A percentile compares a stretch with the other conserved stretches of the same genome.
These are phyloP conservation scores for Herpailurus yagouaroundi DNA, from an alignment of 2,113 vertebrate species.

Conservation along the genomic window DNA sequence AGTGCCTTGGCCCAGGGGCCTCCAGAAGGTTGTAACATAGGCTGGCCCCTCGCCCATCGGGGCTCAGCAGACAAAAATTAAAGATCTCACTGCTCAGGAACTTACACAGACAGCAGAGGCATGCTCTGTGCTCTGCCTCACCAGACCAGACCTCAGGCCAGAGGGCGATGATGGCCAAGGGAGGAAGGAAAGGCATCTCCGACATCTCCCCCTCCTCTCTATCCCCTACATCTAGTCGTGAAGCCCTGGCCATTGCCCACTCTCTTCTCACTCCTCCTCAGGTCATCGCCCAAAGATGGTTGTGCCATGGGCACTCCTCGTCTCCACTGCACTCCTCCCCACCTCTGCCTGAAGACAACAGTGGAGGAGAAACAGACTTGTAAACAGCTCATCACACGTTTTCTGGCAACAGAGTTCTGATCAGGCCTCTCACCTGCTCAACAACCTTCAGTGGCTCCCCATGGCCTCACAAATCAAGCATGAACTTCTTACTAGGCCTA, in stretches of 20 bases:
- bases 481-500: neutral
- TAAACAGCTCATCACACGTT: neutral
- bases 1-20: constrained; percentile 58
- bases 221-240: neutral
- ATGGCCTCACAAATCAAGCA: neutral
- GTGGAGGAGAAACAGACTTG: neutral
- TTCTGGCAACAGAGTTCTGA: neutral
- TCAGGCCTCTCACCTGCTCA: neutral
- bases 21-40: constrained; percentile 50
- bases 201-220: neutral
- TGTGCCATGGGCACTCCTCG: neutral
- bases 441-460: neutral
- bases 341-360: neutral
- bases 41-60: constrained; percentile 70
- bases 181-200: constrained; percentile 7
- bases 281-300: neutral
- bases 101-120: constrained; percentile 75
- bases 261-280: neutral
- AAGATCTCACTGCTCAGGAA: constrained; percentile 85
- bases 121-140: constrained; percentile 63
- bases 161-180: constrained; percentile 58
- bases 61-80: constrained; percentile 81
- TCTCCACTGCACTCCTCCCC: neutral
- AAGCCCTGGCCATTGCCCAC: neutral
- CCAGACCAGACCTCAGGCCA: constrained; percentile 71